These are phyloP conservation scores for Phthorimaea operculella DNA, from an alignment of 1,140 invertebrate genomes.

Conservation along the genomic window DNA sequence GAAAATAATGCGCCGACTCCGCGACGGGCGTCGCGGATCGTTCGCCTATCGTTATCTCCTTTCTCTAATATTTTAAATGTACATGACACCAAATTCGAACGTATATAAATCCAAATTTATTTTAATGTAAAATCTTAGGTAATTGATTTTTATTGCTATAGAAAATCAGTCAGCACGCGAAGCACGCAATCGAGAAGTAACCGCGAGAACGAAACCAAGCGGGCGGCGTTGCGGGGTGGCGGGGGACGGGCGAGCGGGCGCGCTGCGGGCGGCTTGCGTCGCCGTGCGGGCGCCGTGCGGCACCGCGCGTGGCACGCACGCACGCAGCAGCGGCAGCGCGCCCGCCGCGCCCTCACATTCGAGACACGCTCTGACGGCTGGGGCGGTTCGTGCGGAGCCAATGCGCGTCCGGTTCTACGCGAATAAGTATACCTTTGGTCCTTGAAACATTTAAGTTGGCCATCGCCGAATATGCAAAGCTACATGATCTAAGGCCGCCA, in stretches of 20 bases:
- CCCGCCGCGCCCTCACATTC: slow-evolving; percentile 30
- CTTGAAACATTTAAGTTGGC: slow-evolving; percentile 63
- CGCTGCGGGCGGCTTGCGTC: slow-evolving; percentile 14
- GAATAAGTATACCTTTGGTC: slow-evolving; percentile 67
- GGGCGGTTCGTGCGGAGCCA: slow-evolving; percentile 65
- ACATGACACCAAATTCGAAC: slow-evolving; percentile 68
- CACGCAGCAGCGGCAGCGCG: slow-evolving; percentile 11
- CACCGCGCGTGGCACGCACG: slow-evolving; percentile 16
- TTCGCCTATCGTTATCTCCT: slow-evolving; percentile 62
- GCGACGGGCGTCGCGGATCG: slow-evolving; percentile 45
- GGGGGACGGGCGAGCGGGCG: slow-evolving; percentile 20
- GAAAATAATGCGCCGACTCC: slow-evolving; percentile 61
- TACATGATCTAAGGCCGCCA: slow-evolving; percentile 65
- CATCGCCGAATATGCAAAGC: slow-evolving; percentile 66
- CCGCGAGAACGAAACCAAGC: slow-evolving; percentile 65
- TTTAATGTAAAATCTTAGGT: slow-evolving; percentile 71
- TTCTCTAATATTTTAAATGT: slow-evolving; percentile 67
- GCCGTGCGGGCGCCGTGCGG: slow-evolving; percentile 7
- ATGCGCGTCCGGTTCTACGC: slow-evolving; percentile 66
- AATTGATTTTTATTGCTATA: slow-evolving; percentile 72
- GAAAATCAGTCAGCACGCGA: slow-evolving; percentile 71
- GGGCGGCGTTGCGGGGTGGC: slow-evolving; percentile 56
- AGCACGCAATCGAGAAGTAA: slow-evolving; percentile 70
- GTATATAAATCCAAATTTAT: slow-evolving; percentile 69
- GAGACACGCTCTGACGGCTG: slow-evolving; percentile 54